These are phyloP conservation scores for Drosophila neocordata DNA, from an alignment of 1,140 invertebrate species.

Conservation along the genomic window DNA sequence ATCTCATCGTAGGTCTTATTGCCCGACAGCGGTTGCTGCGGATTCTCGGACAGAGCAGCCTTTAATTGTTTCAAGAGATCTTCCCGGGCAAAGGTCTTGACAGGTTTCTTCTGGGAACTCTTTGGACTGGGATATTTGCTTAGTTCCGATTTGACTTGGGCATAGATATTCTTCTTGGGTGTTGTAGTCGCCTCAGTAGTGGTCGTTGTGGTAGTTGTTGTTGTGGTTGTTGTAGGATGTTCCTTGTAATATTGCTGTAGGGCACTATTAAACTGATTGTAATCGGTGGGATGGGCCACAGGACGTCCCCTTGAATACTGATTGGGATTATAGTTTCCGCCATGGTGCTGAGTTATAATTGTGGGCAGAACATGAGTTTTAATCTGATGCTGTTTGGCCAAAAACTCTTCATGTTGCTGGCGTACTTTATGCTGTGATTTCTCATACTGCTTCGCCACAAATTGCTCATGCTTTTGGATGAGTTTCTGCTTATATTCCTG, in stretches of 20 bases:
- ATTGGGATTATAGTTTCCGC: constrained; percentile 75
- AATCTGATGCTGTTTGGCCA: constrained; percentile 86
- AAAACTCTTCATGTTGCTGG: constrained; percentile 86
- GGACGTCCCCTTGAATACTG: constrained; percentile 70
- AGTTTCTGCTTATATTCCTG: constrained; percentile 85
- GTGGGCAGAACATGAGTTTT: constrained; percentile 83
- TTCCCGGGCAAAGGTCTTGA: constrained; percentile 83
- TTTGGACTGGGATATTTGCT: constrained; percentile 66
- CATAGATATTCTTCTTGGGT: constrained; percentile 67
- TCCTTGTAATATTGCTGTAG: constrained; percentile 84
- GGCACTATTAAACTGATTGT: constrained; percentile 82
- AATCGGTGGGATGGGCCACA: constrained; percentile 82
- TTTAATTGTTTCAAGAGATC: constrained; percentile 88
- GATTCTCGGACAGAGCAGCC: constrained; percentile 87
- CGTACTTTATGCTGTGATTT: constrained; percentile 87
- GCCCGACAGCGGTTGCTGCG: constrained; percentile 85
- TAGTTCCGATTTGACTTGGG: constrained; percentile 69
- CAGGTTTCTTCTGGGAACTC: constrained; percentile 75
- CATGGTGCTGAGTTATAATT: constrained; percentile 62
- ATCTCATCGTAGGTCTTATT: constrained; percentile 88
- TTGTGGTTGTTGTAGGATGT: constrained; percentile 83
- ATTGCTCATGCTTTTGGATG: constrained; percentile 88
- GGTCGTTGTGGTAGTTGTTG: constrained; percentile 81
- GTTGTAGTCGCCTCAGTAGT: constrained; percentile 78
- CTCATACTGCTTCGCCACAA: constrained; percentile 87